Evolutionary conservation across 1,140 invertebrate genomes (phyloP), one percentile per base, ranked within the genome.

Genomic region (Macrostomum lignano): DNA sequence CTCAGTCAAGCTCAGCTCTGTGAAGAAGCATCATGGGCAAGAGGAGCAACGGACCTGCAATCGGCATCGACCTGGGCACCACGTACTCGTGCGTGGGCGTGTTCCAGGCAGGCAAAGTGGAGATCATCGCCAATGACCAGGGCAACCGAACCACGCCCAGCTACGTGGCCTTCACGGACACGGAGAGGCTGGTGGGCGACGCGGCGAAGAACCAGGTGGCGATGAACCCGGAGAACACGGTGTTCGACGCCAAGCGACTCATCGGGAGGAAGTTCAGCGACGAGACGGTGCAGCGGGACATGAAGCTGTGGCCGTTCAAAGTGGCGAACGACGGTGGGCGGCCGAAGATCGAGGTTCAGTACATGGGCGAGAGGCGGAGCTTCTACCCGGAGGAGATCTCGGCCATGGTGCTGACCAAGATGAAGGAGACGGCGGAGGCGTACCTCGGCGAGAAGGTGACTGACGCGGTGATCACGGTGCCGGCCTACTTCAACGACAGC

Each of bases 191-290:
- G 7, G 72, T 82, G 37, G 77, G 78, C 13, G 76, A 84, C 51
- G 65, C 59, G 2, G 61, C 62, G 11, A 65, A 72, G 49, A 71
- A 63, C 40, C 58, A 63, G 42, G 52, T 58, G 15, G 59, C 61
- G 26, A 77, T 82, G 71, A 88, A 91, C 54, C 76, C 79, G 35
- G 71, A 71, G 48, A 88, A 91, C 65, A 88, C 82, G 36, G 74
- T 93, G 54, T 93, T 88, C 58, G 75, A 64, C 40, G 52, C 49
- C 36, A 86, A 86, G 51, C 72, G 81, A 55, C 61, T 88, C 17
- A 86, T 76, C 37, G 74, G 74, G 2, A 62, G 74, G 20, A 65
- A 65, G 42, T 77, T 67, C 43, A 67, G 74, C 40, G 74, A 78
- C 46, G 46, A 56, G 0, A 67, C 67, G 38, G 69, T 78, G 14